A percentile compares a stretch with the other conserved stretches of the same genome.
These are phyloP conservation scores for Amia ocellicauda DNA, from an alignment of 2,113 vertebrate species.

Conservation along the genomic window DNA sequence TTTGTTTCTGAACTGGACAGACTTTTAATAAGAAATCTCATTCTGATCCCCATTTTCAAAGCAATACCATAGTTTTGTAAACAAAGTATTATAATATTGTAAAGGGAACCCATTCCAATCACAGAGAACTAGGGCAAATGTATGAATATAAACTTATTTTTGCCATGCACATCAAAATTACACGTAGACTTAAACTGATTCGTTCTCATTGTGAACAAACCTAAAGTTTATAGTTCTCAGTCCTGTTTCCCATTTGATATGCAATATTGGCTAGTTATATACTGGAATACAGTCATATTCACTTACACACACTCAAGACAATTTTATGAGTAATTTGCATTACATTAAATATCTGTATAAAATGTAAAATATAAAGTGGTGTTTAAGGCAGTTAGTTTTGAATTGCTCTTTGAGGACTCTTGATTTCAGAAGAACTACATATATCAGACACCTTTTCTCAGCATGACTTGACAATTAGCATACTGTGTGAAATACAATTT, in stretches of 20 bases:
- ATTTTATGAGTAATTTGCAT: not conserved
- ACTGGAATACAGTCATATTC: conserved; percentile 3
- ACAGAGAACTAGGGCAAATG: too few species aligned
- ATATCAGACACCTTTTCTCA: not conserved
- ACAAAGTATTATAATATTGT: not conserved
- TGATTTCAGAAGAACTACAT: conserved; percentile 4
- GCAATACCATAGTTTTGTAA: conserved; percentile 2
- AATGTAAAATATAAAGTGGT: not conserved
- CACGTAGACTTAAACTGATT: too few species aligned
- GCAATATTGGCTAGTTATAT: too few species aligned
- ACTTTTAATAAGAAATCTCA: not conserved
- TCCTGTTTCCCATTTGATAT: too few species aligned
- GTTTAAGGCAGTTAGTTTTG: not conserved
- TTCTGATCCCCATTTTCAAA: not conserved
- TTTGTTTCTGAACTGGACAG: conserved; percentile 1
- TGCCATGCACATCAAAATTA: too few species aligned
- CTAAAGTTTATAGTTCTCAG: too few species aligned
- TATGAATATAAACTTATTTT: too few species aligned
- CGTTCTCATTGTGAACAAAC: too few species aligned
- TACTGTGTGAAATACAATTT: not conserved
- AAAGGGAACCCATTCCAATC: not conserved
- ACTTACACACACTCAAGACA: too few species aligned
- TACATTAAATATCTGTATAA: not conserved
- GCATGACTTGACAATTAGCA: conserved; percentile 8
- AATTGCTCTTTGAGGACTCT: conserved; percentile 2